A percentile compares a stretch with the other conserved stretches of the same genome.
These are phyloP conservation scores for Dendroctonus ponderosae DNA, from an alignment of 1,140 invertebrate species.

Conservation along the genomic window DNA sequence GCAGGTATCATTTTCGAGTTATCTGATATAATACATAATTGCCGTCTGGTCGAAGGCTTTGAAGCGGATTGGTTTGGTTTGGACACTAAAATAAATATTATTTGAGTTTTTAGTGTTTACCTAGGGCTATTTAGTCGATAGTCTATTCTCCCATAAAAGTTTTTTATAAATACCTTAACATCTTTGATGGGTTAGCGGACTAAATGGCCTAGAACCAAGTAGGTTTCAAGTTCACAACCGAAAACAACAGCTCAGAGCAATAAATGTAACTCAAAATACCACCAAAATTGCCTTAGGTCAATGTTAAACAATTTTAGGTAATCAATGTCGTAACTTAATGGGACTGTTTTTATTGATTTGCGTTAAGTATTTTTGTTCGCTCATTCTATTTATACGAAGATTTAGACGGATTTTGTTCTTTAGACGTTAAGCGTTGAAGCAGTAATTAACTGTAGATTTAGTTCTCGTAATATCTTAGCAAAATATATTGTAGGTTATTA, in stretches of 20 bases:
- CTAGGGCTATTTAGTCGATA: no score
- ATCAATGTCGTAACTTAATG: no score
- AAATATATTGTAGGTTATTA: constrained; percentile 2
- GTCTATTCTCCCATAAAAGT: no score
- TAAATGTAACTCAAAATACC: constrained; percentile 12
- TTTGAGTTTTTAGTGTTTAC: no score
- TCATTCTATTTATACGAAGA: background rate
- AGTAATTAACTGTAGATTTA: background rate
- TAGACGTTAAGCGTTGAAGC: background rate
- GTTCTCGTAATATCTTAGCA: background rate
- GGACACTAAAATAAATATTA: no score
- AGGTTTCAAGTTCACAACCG: constrained; percentile 1
- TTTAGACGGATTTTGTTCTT: constrained; percentile 1
- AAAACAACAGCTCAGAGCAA: background rate
- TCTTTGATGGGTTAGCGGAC: no score
- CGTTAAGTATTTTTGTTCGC: background rate
- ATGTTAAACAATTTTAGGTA: background rate
- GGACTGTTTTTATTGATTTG: background rate
- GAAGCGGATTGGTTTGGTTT: no score
- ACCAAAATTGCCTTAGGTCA: constrained; percentile 20
- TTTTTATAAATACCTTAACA: no score
- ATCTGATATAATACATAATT: no score
- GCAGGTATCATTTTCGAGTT: background rate
- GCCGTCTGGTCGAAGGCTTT: no score
- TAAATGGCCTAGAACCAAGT: no score